A percentile compares a stretch with the other conserved stretches of the same genome.
Evolutionary conservation across 2,888 invertebrate species (phyloP).

Genomic region (Anagyrus pseudococci): DNA sequence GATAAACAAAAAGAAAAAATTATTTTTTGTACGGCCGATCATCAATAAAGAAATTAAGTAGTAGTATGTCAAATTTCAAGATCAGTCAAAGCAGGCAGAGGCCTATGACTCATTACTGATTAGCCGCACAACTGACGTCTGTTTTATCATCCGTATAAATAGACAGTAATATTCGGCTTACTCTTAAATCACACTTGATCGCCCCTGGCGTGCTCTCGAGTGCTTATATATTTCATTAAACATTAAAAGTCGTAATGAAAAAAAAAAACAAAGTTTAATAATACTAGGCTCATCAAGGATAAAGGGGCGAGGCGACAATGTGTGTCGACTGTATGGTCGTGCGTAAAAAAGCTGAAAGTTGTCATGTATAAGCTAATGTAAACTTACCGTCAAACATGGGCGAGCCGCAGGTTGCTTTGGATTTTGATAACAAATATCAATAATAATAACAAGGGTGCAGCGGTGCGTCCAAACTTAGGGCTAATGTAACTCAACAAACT

Average conservation of each 20-base stretch:
- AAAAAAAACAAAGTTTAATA: background rate
- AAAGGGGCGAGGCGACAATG: background rate
- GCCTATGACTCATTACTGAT: too few species aligned
- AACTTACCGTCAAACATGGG: slow-evolving; percentile 60
- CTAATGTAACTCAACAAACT: slow-evolving; percentile 53
- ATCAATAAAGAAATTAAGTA: too few species aligned
- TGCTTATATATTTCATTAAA: background rate
- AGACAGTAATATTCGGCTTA: too few species aligned
- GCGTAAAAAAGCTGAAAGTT: too few species aligned
- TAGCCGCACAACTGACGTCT: too few species aligned
- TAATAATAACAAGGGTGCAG: slow-evolving; percentile 47
- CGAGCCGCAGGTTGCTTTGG: slow-evolving; percentile 52
- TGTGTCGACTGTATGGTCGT: slow-evolving; percentile 6
- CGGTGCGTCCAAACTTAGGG: slow-evolving; percentile 49
- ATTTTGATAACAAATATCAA: slow-evolving; percentile 52
- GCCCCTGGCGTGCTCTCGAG: too few species aligned
- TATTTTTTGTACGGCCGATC: too few species aligned
- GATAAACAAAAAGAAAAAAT: too few species aligned
- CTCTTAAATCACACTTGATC: too few species aligned
- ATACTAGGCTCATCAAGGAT: background rate
- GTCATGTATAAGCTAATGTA: slow-evolving; percentile 2
- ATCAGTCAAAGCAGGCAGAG: too few species aligned
- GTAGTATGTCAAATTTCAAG: too few species aligned
- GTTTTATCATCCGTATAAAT: too few species aligned
- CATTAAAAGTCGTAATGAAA: background rate